Base-by-base conservation (phyloP, 2,888 invertebrate species). In the Psylliodes chrysocephalus region DNA sequence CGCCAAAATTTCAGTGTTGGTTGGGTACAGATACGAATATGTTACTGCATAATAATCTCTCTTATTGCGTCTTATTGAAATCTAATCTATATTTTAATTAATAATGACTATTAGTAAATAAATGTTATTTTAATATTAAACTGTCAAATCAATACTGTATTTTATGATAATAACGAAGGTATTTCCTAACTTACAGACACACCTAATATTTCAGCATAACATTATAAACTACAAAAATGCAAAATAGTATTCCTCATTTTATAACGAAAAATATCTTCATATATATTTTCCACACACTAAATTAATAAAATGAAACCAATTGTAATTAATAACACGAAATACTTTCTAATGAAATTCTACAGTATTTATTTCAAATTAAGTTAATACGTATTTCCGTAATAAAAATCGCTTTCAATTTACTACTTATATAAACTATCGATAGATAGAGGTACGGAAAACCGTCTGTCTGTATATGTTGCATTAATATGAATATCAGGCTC, bases 321-420 rank as follows among this genome's bases (percentile, higher is more conserved):
- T 28, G 49, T 49, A 49, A 49, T 49, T 49, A 49, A 49, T 49
- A 49, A 28, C 49, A 49, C 49, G 49, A 49, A 49, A 49, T 49
- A 49, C 49, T 49, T 49, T 49, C 49, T 49, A 49, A 49, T 28
- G 49, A 49, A 49, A 49, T 49, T 30, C 28, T 49, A 49, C 49
- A 49, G 49, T 28, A 49, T 49, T 49, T 49, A 49, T 28, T 17
- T 22, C 49, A 19, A 49, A 28, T 49, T 49, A 49, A 49, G 28
- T 25, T 49, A 49, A 49, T 28, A 17, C 49, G 22, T 49, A 30
- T 49, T 49, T 49, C 49, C 49, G 49, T 49, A 49, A 49, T 49
- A 49, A 49, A 49, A 49, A 49, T 14, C 49, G 28, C 49, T 49
- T 49, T 49, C 15, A 30, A 49, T 30, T 49, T 49, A 8, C 25